Base-by-base conservation (phyloP, 2,113 vertebrate species). In the Mola mola region DNA sequence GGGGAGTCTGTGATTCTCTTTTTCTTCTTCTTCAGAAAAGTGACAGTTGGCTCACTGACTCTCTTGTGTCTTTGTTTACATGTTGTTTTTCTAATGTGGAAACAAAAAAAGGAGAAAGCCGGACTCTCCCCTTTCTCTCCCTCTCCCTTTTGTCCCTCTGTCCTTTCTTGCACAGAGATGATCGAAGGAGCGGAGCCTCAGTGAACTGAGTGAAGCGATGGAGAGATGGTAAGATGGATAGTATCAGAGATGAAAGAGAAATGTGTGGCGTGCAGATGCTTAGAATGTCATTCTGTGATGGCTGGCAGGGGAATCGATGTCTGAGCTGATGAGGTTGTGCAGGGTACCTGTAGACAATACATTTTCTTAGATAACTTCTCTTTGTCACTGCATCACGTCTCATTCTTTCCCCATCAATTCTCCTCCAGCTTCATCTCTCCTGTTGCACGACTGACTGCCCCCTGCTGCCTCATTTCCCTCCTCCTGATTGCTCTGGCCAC, bases 141-240 rank as follows among this genome's bases (percentile, higher is more conserved):
- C 63, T 68, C 41, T 44, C 58, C 49, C 50, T 73, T 68, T 64
- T 69, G 66, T 65, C 56, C 61, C 75, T 72, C 70, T 75, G 59
- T 81, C 52, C 77, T 64, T 11, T 82, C 74, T 79, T 75, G 57
- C 74, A 86, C 82, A 87, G 83, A 86, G 85, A 92, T 92, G 91
- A 91, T 86, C 58, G 81, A 86, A 88, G 87, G 66, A 87, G 82
- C 65, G 65, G 84, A 67, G 78, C 81, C 81, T 78, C 84, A 90
- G 89, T 93, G 90, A 93, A 91, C 72, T 88, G 71, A 85, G 79
- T 64, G 85, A 89, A 92, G 90, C 88, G 84, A 93, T 93, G 92
- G 91, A 92, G 91, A 89, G 90, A 91, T 92, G 91, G 92, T 93
- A 89, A 92, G 89, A 81, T 71, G 75, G 52, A 79, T 79, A 72